Percentiles rank a stretch among this genome's conserved stretches.
Evolutionary conservation across 2,888 invertebrate genomes (phyloP).

Genomic region (Drosophila merina): DNA sequence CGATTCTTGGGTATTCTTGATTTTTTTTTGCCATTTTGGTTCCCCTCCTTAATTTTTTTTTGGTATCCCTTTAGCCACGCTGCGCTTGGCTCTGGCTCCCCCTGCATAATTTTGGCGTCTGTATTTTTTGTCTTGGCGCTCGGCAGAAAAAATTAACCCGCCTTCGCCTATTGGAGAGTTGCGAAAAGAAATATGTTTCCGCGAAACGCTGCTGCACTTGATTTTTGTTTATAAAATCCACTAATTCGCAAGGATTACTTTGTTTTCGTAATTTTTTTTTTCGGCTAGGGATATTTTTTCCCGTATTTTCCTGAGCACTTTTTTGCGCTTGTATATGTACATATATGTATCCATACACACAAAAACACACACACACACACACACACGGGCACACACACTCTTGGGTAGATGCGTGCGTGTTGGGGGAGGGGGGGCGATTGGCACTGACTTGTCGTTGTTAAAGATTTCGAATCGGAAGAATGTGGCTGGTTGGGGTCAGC

Average conservation of each 20-base stretch:
- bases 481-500: constrained; percentile 61
- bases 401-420: constrained; percentile 58
- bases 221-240: neutral
- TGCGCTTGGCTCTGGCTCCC: constrained; percentile 33
- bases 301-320: constrained; percentile 54
- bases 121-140: constrained; percentile 46
- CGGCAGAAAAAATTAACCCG: constrained; percentile 21
- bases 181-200: neutral
- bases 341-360: constrained; percentile 57
- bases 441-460: constrained; percentile 72
- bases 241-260: constrained; percentile 8
- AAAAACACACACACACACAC: constrained; percentile 44
- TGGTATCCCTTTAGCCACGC: constrained; percentile 42
- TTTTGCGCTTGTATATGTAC: constrained; percentile 53
- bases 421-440: constrained; percentile 54
- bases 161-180: constrained; percentile 1
- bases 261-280: constrained; percentile 41
- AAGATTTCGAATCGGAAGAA: constrained; percentile 47
- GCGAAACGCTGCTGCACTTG: constrained; percentile 7
- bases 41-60: constrained; percentile 11
- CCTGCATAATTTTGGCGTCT: constrained; percentile 39
- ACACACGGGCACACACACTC: constrained; percentile 45
- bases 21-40: constrained; percentile 29
- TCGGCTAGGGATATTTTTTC: constrained; percentile 38
- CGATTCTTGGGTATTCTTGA: neutral